Evolutionary conservation across 2,888 invertebrate genomes (phyloP), one percentile per base, ranked within the genome.

Genomic region (Idaea dimidiata): DNA sequence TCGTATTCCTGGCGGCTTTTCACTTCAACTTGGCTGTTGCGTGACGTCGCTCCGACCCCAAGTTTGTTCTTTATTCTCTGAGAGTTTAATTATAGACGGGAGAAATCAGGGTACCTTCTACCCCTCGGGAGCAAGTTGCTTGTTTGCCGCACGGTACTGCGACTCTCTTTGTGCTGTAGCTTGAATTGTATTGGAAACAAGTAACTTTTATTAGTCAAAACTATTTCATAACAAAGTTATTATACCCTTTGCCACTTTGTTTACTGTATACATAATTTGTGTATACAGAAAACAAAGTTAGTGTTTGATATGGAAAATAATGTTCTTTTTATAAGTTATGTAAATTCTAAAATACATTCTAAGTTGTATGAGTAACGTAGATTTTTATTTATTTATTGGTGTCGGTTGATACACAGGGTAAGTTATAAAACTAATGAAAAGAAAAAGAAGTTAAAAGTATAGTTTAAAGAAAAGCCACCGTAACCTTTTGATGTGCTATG

Each of bases 1-100:
- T 82, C 81, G 83, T 86, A 86, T 83, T 83, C 81, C 80, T 84
- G 74, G 82, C 79, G 84, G 87, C 83, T 87, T 87, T 87, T 84
- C 83, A 82, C 83, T 83, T 80, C 74, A 80, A 86, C 80, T 86
- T 85, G 75, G 78, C 78, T 80, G 80, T 84, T 82, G 85, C 87
- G 87, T 89, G 86, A 87, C 82, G 84, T 78, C 81, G 83, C 83
- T 82, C 82, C 83, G 79, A 83, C 82, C 79, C 72, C 82, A 81
- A 85, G 80, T 88, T 87, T 84, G 82, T 82, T 84, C 83, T 87
- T 87, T 86, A 83, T 82, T 79, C 78, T 73, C 75, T 76, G 76
- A 77, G 79, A 76, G 78, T 83, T 87, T 82, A 81, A 86, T 87
- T 86, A 83, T 83, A 73, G 76, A 67, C 69, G 71, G 69, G 69